These are phyloP conservation scores for Neomorphus geoffroyi DNA, from an alignment of 2,797 vertebrate genomes.

Conservation along the genomic window DNA sequence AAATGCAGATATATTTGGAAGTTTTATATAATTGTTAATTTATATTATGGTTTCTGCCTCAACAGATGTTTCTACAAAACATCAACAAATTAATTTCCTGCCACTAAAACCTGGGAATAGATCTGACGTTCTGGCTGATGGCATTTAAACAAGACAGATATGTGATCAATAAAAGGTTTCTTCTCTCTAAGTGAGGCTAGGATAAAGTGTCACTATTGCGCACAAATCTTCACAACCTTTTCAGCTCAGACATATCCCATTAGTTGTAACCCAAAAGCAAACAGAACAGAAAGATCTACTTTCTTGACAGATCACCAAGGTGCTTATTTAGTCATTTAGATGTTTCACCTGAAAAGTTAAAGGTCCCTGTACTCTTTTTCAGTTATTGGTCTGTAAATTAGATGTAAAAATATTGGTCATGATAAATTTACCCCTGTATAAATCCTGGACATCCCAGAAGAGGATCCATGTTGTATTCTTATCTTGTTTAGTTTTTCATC, in stretches of 20 bases:
- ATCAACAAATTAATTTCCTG: neutral
- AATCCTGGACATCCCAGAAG: neutral
- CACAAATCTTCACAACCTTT: conserved; percentile 19
- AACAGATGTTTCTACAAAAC: neutral
- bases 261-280: conserved; percentile 20
- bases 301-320: neutral
- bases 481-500: neutral
- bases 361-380: neutral
- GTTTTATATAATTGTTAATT: neutral
- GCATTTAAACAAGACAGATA: neutral
- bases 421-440: neutral
- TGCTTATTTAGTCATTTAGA: neutral
- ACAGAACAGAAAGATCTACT: neutral
- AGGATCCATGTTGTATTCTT: neutral
- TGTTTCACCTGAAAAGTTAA: neutral
- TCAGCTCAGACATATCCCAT: neutral
- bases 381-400: neutral
- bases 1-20: neutral
- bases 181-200: neutral
- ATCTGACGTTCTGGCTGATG: neutral
- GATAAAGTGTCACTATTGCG: neutral
- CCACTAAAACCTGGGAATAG: neutral
- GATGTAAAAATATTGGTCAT: neutral
- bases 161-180: neutral
- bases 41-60: neutral